These are phyloP conservation scores for Zoanthus sansibaricus DNA, from an alignment of 92 coral and sea anemone genomes.

Conservation along the genomic window DNA sequence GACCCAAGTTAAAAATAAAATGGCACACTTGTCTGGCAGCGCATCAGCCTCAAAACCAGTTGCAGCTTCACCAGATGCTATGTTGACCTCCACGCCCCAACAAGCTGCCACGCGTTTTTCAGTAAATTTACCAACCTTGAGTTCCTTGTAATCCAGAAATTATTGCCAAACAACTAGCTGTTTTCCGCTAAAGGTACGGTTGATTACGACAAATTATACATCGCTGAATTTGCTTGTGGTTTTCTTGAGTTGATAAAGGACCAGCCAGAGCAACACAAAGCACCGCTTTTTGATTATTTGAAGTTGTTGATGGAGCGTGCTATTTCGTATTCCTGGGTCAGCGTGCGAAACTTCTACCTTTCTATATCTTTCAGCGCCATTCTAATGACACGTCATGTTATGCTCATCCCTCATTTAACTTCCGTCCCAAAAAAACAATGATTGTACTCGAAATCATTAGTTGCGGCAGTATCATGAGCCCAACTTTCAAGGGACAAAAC, in stretches of 20 bases:
- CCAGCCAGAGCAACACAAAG: slow-evolving; percentile 29
- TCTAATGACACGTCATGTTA: background rate
- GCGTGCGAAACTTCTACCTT: slow-evolving; percentile 57
- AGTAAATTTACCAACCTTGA: too few relatives aligned
- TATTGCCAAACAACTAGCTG: slow-evolving; percentile 53
- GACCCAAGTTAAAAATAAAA: too few relatives aligned
- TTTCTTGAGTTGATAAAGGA: slow-evolving; percentile 46
- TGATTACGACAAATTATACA: slow-evolving; percentile 47
- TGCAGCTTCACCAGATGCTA: too few relatives aligned
- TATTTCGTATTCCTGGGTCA: slow-evolving; percentile 50
- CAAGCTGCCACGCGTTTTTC: too few relatives aligned
- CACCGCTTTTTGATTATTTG: slow-evolving; percentile 41
- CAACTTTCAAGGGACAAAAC: too few relatives aligned
- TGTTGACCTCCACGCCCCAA: too few relatives aligned
- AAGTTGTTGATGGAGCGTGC: slow-evolving; percentile 56
- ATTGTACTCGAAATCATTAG: too few relatives aligned
- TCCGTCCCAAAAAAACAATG: too few relatives aligned
- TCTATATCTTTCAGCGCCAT: background rate
- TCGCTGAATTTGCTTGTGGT: slow-evolving; percentile 64
- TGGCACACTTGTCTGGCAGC: too few relatives aligned
- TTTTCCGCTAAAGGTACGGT: slow-evolving; percentile 62
- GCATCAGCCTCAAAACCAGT: too few relatives aligned
- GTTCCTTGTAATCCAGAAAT: slow-evolving; percentile 20
- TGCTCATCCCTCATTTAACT: background rate
- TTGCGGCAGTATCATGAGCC: too few relatives aligned